These are phyloP conservation scores for Lanius ludovicianus DNA, from an alignment of 2,113 vertebrate species.

Conservation along the genomic window DNA sequence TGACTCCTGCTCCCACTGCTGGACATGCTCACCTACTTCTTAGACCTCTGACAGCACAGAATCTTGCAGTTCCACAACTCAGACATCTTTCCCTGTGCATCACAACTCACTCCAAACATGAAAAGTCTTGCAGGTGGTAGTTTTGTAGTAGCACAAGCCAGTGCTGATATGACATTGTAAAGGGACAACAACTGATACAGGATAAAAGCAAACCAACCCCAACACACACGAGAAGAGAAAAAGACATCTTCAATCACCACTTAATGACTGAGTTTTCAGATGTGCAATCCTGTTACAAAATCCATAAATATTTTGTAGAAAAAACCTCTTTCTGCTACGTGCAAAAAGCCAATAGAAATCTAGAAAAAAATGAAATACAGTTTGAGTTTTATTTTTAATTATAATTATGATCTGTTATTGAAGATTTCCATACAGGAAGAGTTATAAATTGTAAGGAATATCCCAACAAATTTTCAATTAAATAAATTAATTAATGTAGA, in stretches of 20 bases:
- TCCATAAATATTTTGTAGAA: neutral
- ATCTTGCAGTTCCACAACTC: neutral
- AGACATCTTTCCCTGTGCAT: neutral
- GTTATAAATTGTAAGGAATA: conserved; percentile 67
- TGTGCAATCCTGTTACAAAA: neutral
- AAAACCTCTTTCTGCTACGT: neutral
- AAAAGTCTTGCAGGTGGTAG: neutral
- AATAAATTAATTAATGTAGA: conserved; percentile 75
- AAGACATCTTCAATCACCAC: neutral
- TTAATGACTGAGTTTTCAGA: neutral
- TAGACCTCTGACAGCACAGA: neutral
- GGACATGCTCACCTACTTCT: neutral
- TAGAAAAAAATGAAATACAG: conserved; percentile 28
- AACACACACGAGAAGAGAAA: neutral
- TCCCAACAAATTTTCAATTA: conserved; percentile 76
- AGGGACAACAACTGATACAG: neutral
- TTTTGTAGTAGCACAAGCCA: neutral
- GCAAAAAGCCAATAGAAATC: neutral
- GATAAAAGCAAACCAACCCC: neutral
- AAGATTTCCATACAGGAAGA: conserved; percentile 54
- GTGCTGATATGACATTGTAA: fast-evolving
- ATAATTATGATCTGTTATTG: conserved; percentile 28
- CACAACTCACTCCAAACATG: neutral
- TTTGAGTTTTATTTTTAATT: neutral
- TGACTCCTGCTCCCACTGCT: neutral